These are phyloP conservation scores for Myiozetetes cayanensis DNA, from an alignment of 2,113 vertebrate genomes.

Conservation along the genomic window DNA sequence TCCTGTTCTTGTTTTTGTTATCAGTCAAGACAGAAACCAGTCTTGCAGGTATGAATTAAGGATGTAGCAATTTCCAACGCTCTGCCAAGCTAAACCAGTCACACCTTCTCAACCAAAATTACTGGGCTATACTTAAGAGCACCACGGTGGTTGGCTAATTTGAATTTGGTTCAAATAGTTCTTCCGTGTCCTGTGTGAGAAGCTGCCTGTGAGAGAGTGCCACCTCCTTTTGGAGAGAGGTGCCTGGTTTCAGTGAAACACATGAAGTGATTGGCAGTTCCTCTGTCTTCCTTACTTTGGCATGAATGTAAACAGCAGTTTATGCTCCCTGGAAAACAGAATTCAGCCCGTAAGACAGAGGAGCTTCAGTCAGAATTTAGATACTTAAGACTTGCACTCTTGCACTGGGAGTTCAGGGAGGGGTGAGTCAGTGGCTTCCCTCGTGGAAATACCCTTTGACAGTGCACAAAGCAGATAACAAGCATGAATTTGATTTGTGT, in stretches of 20 bases:
- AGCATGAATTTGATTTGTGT: background rate
- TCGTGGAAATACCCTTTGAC: background rate
- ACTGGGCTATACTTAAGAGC: background rate
- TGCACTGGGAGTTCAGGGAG: background rate
- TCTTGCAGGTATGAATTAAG: slow-evolving; percentile 42
- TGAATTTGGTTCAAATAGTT: slow-evolving; percentile 6
- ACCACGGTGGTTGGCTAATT: background rate
- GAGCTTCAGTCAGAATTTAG: background rate
- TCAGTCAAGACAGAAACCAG: slow-evolving; percentile 50
- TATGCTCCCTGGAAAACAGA: background rate
- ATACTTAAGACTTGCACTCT: background rate
- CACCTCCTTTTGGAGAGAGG: background rate
- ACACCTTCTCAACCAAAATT: slow-evolving; percentile 2
- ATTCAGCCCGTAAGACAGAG: background rate
- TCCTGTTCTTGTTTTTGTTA: slow-evolving; percentile 35
- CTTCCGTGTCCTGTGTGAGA: background rate
- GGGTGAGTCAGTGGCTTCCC: background rate
- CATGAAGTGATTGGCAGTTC: background rate
- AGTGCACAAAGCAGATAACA: background rate
- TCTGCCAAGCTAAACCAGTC: slow-evolving; percentile 31
- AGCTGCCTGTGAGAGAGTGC: background rate
- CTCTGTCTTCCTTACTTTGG: background rate
- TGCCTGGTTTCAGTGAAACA: background rate
- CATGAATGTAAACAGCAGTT: background rate
- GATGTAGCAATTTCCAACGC: background rate